phyloP scores from a whole-genome alignment of 2,888 invertebrate species.

The Mamestra brassicae region DNA sequence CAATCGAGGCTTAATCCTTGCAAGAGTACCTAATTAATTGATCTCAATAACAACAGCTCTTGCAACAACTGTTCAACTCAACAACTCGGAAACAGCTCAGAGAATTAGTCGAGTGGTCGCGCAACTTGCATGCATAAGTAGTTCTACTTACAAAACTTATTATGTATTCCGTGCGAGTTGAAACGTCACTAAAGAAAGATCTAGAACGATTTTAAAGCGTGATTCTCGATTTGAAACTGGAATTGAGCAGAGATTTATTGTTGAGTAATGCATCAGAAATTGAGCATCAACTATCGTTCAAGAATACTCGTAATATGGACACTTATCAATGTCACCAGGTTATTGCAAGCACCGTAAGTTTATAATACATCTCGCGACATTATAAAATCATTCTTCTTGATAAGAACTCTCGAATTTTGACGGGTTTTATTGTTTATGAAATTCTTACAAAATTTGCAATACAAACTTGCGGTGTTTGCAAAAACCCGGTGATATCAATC shows the following conservation, averaged over 20 bases:
- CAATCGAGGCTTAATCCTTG: neutral
- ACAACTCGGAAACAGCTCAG: conserved; percentile 12
- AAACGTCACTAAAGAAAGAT: neutral
- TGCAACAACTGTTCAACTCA: conserved; percentile 11
- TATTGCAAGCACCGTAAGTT: too few species aligned
- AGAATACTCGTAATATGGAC: too few species aligned
- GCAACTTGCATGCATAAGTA: conserved; percentile 14
- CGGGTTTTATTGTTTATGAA: too few species aligned
- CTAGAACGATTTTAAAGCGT: neutral
- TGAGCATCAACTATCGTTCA: too few species aligned
- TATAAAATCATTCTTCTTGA: too few species aligned
- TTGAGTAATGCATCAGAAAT: neutral
- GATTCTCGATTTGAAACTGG: neutral
- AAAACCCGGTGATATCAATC: too few species aligned
- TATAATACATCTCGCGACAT: too few species aligned
- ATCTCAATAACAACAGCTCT: conserved; percentile 9
- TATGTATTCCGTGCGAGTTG: neutral
- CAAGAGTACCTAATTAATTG: conserved; percentile 1
- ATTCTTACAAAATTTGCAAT: too few species aligned
- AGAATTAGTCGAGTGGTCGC: conserved; percentile 20
- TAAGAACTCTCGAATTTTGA: too few species aligned
- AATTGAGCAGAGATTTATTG: neutral
- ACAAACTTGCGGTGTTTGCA: too few species aligned
- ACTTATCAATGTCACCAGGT: too few species aligned
- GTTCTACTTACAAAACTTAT: conserved; percentile 2